Evolutionary conservation across 1,140 invertebrate genomes (phyloP).

Genomic region (Gonioctena quinquepunctata): DNA sequence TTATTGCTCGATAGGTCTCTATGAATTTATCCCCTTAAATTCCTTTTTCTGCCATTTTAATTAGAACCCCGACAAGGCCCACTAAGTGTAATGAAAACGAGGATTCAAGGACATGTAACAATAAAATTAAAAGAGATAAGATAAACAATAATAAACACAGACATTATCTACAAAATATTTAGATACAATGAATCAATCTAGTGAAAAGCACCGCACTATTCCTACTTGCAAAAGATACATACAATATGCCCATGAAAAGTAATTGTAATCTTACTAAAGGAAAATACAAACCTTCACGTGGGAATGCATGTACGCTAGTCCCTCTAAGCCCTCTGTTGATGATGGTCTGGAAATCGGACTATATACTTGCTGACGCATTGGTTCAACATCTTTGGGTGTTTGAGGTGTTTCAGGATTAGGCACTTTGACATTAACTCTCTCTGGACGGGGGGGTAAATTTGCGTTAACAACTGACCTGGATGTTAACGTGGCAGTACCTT

Average conservation of each 20-base stretch:
- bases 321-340: conserved; percentile 60
- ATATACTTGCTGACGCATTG: conserved; percentile 57
- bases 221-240: too few species aligned
- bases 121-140: too few species aligned
- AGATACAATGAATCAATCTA: too few species aligned
- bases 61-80: too few species aligned
- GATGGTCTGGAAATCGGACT: conserved; percentile 73
- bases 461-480: conserved; percentile 59
- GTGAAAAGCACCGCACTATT: too few species aligned
- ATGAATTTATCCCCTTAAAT: too few species aligned
- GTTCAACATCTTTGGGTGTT: conserved; percentile 44
- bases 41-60: too few species aligned
- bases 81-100: too few species aligned
- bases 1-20: too few species aligned
- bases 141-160: too few species aligned
- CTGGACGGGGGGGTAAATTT: conserved; percentile 60
- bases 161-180: too few species aligned
- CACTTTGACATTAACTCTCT: conserved; percentile 60
- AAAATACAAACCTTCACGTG: conserved; percentile 39
- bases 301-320: conserved; percentile 63
- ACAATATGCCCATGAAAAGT: background rate
- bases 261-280: background rate
- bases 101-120: too few species aligned
- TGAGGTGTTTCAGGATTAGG: conserved; percentile 31
- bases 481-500: conserved; percentile 52